Evolutionary conservation across 2,797 vertebrate genomes (phyloP).

Genomic region (Rhincodon typus): DNA sequence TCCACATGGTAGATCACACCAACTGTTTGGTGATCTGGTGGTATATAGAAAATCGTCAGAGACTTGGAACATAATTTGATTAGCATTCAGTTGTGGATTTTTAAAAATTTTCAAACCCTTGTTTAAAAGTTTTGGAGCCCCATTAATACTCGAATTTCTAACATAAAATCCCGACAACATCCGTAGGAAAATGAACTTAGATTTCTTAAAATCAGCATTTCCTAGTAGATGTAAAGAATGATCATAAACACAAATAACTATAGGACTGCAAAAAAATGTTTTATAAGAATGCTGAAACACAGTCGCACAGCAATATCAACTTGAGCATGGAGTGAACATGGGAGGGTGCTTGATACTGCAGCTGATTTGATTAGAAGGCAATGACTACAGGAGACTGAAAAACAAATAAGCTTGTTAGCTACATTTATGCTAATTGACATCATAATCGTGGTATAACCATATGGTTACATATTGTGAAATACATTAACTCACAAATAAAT

Average conservation of each 20-base stretch:
- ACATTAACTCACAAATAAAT: neutral
- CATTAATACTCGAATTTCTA: neutral
- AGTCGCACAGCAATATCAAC: conserved; percentile 7
- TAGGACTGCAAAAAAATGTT: conserved; percentile 15
- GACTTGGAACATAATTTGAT: neutral
- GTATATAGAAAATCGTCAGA: neutral
- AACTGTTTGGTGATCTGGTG: neutral
- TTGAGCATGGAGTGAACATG: neutral
- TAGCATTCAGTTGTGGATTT: neutral
- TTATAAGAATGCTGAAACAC: neutral
- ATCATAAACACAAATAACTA: conserved; percentile 3
- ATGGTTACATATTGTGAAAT: neutral
- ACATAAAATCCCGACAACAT: conserved; percentile 9
- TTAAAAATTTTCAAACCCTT: neutral
- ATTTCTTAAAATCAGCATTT: conserved; percentile 18
- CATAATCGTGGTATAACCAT: neutral
- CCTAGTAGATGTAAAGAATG: neutral
- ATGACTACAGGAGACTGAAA: neutral
- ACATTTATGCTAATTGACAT: conserved; percentile 23
- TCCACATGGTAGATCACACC: neutral
- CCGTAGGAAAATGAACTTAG: neutral
- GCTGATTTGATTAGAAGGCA: neutral
- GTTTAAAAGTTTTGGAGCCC: neutral
- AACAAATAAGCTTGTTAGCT: conserved; percentile 4
- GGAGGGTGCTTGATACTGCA: conserved; percentile 3